Base-by-base conservation (phyloP, 1,140 invertebrate genomes). In the Hycleus cichorii region DNA sequence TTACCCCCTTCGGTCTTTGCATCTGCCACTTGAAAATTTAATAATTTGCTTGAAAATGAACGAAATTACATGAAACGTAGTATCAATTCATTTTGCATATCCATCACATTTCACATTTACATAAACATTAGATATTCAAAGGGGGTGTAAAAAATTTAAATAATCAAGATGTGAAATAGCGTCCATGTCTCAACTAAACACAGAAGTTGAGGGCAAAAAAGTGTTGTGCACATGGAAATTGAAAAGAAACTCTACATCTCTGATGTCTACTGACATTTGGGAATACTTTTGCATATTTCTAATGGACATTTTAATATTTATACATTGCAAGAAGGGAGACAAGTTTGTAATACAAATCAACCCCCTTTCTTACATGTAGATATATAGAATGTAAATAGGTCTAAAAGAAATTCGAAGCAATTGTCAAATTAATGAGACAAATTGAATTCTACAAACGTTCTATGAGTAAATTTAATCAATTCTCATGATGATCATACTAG, bases 241-340 rank as follows among this genome's bases (percentile, higher is more conserved):
- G 47, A 57, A 57, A 56, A 57, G 54, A 57, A 57, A 46, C 48
- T 45, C 32, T 18, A 18, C 18, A 18, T 18, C 46, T 44, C 46
- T 57, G 54, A 57, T 57, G 54, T 57, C 45, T 47, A 48, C 27
- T 40, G 54, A 57, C 54, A 57, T 57, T 57, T 42, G 54, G 47
- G 54, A 49, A 57, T 48, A 48, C 54, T 48, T 57, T 57, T 57
- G 54, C 54, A 57, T 57, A 57, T 48, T 57, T 57, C 49, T 57
- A 57, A 57, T 57, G 54, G 54, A 48, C 42, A 49, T 57, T 57
- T 57, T 49, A 57, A 57, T 57, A 57, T 57, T 57, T 48, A 57
- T 57, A 46, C 40, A 25, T 18, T 32, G 7, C 7, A 32, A 32
- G 32, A 32, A 32, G 32, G 2, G 32, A 32, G 3, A 32, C 7